phyloP scores from a whole-genome alignment of 2,797 vertebrate genomes.

The Enteromius viviparus region DNA sequence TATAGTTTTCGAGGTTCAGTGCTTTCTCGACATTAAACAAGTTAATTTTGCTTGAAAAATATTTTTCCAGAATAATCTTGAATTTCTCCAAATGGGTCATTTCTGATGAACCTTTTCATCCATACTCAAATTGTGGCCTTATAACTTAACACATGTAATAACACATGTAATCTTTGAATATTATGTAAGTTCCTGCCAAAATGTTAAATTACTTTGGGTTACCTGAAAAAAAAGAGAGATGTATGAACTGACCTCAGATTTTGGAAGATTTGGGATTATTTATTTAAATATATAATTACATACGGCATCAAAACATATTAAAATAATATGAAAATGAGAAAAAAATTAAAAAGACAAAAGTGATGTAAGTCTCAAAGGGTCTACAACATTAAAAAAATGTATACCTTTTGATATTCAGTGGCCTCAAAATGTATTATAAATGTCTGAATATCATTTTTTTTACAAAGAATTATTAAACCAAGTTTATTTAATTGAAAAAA shows the following conservation, averaged over 20 bases:
- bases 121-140: background rate
- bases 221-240: background rate
- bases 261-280: slow-evolving; percentile 13
- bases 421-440: background rate
- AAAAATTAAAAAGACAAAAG: slow-evolving; percentile 1
- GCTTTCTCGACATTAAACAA: background rate
- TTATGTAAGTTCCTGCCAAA: background rate
- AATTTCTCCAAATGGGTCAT: background rate
- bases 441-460: background rate
- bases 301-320: slow-evolving; percentile 13
- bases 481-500: background rate
- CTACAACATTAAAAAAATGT: background rate
- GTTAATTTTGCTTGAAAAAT: background rate
- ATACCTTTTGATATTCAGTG: background rate
- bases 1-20: background rate
- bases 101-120: slow-evolving; percentile 2
- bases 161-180: background rate
- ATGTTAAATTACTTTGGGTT: background rate
- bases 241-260: background rate
- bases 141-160: background rate
- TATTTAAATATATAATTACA: slow-evolving; percentile 13
- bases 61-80: background rate
- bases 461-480: background rate
- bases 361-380: background rate
- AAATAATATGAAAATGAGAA: background rate